These are phyloP conservation scores for Manis javanica DNA, from an alignment of 2,797 vertebrate genomes.

Conservation along the genomic window DNA sequence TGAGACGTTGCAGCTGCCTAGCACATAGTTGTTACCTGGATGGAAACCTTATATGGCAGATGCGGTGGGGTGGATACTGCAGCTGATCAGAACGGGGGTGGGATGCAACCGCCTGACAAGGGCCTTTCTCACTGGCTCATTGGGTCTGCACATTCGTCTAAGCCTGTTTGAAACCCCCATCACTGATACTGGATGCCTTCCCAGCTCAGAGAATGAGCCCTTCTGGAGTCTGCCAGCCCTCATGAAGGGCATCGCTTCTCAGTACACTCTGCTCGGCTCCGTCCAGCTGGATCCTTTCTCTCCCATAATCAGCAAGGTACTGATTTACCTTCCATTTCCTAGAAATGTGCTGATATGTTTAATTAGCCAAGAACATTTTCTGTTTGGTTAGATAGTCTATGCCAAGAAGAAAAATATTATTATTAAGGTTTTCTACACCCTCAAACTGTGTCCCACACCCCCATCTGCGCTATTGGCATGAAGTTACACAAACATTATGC, in stretches of 20 bases:
- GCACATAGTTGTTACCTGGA: not conserved
- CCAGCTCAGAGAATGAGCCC: not conserved
- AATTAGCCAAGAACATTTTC: not conserved
- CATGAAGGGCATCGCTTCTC: not conserved
- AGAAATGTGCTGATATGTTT: not conserved
- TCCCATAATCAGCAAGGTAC: not conserved
- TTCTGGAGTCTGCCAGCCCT: not conserved
- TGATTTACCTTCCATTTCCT: constrained; percentile 48
- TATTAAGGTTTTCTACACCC: not conserved
- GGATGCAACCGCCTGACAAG: not conserved
- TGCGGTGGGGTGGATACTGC: not conserved
- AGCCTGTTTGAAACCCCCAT: not conserved
- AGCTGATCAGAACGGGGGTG: not conserved
- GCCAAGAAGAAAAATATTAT: constrained; percentile 49
- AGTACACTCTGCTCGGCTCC: not conserved
- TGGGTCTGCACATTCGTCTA: not conserved
- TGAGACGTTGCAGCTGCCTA: not conserved
- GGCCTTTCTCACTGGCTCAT: not conserved
- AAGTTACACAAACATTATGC: not conserved
- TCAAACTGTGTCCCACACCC: not conserved
- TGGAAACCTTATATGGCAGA: not conserved
- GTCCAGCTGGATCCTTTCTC: not conserved
- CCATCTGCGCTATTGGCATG: not conserved
- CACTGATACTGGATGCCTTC: not conserved
- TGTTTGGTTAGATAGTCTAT: not conserved